These are phyloP conservation scores for Platycheirus rosarum DNA, from an alignment of 2,888 invertebrate genomes.

Conservation along the genomic window DNA sequence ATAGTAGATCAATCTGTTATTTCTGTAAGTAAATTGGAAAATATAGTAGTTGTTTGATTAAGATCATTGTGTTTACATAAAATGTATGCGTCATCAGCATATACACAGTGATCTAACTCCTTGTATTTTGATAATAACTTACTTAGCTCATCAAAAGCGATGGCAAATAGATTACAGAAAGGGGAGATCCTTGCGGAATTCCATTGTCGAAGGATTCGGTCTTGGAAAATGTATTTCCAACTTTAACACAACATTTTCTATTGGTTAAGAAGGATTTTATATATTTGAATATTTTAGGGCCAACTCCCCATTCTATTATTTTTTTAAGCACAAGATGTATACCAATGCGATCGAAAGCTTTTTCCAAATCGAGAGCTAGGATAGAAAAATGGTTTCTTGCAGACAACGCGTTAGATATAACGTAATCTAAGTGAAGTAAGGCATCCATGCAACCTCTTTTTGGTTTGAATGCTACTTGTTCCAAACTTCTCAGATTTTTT, in stretches of 20 bases:
- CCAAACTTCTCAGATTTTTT: background rate
- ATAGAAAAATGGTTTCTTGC: background rate
- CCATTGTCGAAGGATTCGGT: background rate
- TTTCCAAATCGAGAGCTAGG: slow-evolving; percentile 27
- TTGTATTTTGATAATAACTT: background rate
- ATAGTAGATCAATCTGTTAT: slow-evolving; percentile 13
- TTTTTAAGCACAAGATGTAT: too few species aligned
- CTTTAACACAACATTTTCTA: slow-evolving; percentile 1
- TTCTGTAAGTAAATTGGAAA: slow-evolving; percentile 5
- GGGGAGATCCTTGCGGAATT: background rate
- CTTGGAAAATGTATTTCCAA: background rate
- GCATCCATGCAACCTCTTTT: slow-evolving; percentile 1
- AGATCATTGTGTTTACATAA: too few species aligned
- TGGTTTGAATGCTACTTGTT: background rate
- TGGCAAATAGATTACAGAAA: slow-evolving; percentile 1
- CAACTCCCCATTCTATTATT: background rate
- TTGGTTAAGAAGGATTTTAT: background rate
- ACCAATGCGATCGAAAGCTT: slow-evolving; percentile 1
- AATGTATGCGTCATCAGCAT: too few species aligned
- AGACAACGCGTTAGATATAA: slow-evolving; percentile 5
- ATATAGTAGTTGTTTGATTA: too few species aligned
- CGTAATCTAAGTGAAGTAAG: slow-evolving; percentile 6
- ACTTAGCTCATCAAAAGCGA: slow-evolving; percentile 5
- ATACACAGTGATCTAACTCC: slow-evolving; percentile 23
- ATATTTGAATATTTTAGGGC: background rate